Base-by-base conservation (phyloP, 2,888 invertebrate species). In the Sepiola atlantica region DNA sequence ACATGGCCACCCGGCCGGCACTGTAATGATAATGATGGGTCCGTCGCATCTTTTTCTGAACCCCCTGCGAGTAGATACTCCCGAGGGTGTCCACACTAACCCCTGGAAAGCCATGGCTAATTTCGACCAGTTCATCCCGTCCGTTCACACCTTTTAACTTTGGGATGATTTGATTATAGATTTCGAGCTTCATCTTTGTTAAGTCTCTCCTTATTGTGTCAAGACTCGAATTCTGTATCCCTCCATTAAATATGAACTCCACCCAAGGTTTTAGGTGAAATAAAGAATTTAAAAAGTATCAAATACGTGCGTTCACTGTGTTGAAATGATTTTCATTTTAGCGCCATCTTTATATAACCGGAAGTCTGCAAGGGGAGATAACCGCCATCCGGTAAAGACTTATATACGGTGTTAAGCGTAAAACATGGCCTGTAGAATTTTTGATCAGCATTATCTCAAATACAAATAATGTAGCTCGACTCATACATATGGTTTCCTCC, bases 61-160 rank as follows among this genome's bases (percentile, higher is more conserved):
- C 96, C 94, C 96, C 96, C 94, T 96, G 96, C 14, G 96, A 96
- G 93, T 95, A 96, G 54, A 96, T 96, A 94, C 96, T 96, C 21
- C 96, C 96, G 21, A 96, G 94, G 18, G 96, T 95, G 94, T 95
- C 95, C 93, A 95, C 92, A 20, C 95, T 95, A 18, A 96, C 95
- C 20, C 95, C 55, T 35, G 92, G 92, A 90, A 77, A 94, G n/a
- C 54, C 35, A 90, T 32, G 35, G 35, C 55, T 35, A 61, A 94
- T 45, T 57, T 55, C 91, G 24, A 32, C 18, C n/a, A 92, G 45
- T 92, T 92, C 92, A 92, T 92, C 92, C 1, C 92, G 92, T 45
- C 54, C n/a, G 21, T 55, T 45, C 18, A 92, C 92, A 35, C 55
- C n/a, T 92, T 92, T 92, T 54, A 92, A 24, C 54, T 92, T 92